Evolutionary conservation across 2,888 invertebrate species (phyloP).

Genomic region (Bimastos eiseni): DNA sequence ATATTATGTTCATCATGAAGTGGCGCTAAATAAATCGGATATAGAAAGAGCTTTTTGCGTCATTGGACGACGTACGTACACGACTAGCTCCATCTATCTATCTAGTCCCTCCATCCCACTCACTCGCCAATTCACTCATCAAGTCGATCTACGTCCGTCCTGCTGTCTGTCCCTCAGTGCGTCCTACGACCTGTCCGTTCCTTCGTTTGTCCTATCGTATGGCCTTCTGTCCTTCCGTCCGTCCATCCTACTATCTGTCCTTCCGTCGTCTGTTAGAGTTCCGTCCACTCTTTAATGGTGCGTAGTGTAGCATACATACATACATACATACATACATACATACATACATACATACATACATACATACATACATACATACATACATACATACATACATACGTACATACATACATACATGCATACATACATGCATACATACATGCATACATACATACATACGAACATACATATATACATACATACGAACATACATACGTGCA

Average conservation of each 20-base stretch:
- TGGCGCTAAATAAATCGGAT: no score
- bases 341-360: not conserved
- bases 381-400: constrained; percentile 14
- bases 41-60: no score
- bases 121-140: no score
- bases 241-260: no score
- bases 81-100: not conserved
- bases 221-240: not conserved
- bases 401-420: not conserved
- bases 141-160: not conserved
- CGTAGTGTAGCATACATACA: not conserved
- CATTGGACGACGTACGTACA: no score
- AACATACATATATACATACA: constrained; percentile 33
- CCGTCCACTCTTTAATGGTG: not conserved
- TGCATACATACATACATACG: constrained; percentile 24
- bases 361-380: not conserved
- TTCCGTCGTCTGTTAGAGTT: no score
- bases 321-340: not conserved
- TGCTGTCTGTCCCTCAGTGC: not conserved
- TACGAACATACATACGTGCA: constrained; percentile 7
- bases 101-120: not conserved
- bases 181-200: not conserved
- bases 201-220: not conserved
- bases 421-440: no score
- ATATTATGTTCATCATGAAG: no score